These are phyloP conservation scores for Penaeus chinensis DNA, from an alignment of 1,140 invertebrate species.

Conservation along the genomic window DNA sequence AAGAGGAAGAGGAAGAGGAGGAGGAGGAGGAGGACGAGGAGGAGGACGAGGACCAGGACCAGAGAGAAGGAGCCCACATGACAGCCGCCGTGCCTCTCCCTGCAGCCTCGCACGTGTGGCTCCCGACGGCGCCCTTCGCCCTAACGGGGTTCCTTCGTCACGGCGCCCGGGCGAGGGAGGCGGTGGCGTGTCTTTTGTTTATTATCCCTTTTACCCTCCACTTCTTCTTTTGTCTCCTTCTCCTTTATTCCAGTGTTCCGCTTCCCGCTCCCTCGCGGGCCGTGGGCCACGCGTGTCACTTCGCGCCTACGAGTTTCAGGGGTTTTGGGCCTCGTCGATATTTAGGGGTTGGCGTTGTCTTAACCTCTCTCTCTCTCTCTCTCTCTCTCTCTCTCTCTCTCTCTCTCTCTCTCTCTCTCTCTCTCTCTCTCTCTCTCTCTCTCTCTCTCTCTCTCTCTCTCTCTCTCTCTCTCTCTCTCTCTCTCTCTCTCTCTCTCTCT, in stretches of 20 bases:
- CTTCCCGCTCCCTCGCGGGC: slow-evolving; percentile 57
- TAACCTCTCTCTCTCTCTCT: not conserved
- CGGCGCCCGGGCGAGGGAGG: too few species aligned
- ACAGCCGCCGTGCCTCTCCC: too few species aligned
- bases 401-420: not conserved
- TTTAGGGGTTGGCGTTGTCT: not conserved
- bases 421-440: not conserved
- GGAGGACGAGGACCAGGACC: too few species aligned
- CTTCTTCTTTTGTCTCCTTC: slow-evolving; percentile 30
- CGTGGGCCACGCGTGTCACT: too few species aligned
- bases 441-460: slow-evolving; percentile 25
- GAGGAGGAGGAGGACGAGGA: too few species aligned
- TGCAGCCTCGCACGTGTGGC: too few species aligned
- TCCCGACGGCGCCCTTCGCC: too few species aligned
- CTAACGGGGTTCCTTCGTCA: too few species aligned
- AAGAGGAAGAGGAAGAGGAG: too few species aligned
- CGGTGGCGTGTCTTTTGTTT: not conserved
- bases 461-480: slow-evolving; percentile 17
- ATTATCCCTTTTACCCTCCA: not conserved
- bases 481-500: slow-evolving; percentile 3
- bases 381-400: slow-evolving; percentile 47
- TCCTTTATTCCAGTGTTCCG: slow-evolving; percentile 28
- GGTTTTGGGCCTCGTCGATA: too few species aligned
- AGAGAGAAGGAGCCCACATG: too few species aligned
- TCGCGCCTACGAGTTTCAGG: too few species aligned